Evolutionary conservation across 2,113 vertebrate genomes (phyloP).

Genomic region (Dryoscopus gambensis): DNA sequence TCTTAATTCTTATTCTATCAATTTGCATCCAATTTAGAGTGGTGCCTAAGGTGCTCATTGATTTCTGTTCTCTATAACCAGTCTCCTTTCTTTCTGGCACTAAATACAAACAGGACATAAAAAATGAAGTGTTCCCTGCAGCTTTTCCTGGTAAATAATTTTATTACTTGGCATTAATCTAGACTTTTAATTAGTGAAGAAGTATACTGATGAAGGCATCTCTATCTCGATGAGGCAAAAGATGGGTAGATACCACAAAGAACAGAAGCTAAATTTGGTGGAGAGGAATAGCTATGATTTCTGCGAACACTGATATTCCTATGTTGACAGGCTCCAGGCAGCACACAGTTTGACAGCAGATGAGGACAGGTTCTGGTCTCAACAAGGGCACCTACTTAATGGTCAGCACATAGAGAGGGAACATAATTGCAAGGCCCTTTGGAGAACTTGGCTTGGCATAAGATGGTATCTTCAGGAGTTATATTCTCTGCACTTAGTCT

Average conservation of each 20-base stretch:
- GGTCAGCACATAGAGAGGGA: background rate
- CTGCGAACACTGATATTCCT: background rate
- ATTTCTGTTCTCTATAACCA: background rate
- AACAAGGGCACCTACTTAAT: background rate
- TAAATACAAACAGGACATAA: conserved; percentile 22
- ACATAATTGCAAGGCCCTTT: background rate
- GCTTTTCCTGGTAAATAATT: conserved; percentile 30
- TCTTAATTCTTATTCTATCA: conserved; percentile 31
- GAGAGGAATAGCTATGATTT: background rate
- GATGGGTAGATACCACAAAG: background rate
- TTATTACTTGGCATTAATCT: conserved; percentile 40
- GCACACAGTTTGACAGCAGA: background rate
- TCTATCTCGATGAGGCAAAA: background rate
- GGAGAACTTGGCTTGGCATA: background rate
- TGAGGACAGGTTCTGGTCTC: background rate
- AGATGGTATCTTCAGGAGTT: background rate
- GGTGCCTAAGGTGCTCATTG: conserved; percentile 22
- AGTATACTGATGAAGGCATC: background rate
- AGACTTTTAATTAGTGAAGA: conserved; percentile 15
- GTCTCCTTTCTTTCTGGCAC: background rate
- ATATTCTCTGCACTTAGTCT: background rate
- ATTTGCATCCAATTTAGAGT: conserved; percentile 38
- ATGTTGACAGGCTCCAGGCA: background rate
- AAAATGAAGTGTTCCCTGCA: background rate
- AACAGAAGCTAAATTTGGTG: background rate